Percentiles rank a stretch among this genome's conserved stretches.
Conservation (phyloP, 2,113 vertebrate genomes). For the Periophthalmodon schlosseri region DNA sequence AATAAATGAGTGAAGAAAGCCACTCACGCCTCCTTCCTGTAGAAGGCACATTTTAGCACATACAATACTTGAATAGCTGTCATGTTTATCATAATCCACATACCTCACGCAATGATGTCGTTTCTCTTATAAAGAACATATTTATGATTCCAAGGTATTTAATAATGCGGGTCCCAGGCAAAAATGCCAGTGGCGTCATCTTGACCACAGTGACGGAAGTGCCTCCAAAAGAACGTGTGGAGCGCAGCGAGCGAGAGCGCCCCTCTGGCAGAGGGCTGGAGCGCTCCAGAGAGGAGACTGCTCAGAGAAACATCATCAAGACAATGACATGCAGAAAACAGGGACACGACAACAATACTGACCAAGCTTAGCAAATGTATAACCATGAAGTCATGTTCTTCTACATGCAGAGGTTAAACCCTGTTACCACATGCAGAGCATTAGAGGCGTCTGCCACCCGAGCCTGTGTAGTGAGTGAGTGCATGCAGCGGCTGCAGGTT, state of each 20-base stretch:
- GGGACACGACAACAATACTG: constrained; percentile 41
- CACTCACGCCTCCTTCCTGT: constrained; percentile 96
- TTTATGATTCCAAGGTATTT: constrained; percentile 99
- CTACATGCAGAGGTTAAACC: constrained; percentile 24
- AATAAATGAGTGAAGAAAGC: constrained; percentile 95
- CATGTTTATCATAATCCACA: background rate
- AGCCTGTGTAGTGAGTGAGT: constrained; percentile 4
- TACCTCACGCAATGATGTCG: constrained; percentile 96
- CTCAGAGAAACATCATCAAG: constrained; percentile 19
- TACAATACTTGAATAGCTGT: background rate
- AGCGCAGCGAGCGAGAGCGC: constrained; percentile 82
- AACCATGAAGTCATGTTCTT: constrained; percentile 38
- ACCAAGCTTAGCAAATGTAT: constrained; percentile 32
- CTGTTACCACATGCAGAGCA: constrained; percentile 19
- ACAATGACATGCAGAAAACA: constrained; percentile 14
- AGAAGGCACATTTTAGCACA: constrained; percentile 4
- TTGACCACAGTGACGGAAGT: constrained; percentile 90
- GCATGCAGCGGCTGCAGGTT: constrained; percentile 32
- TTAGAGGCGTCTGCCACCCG: background rate
- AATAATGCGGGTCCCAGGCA: constrained; percentile 91
- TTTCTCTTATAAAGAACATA: constrained; percentile 99
- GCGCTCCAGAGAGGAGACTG: constrained; percentile 90
- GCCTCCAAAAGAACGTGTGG: constrained; percentile 76
- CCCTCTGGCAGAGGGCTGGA: constrained; percentile 87
- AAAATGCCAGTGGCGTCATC: constrained; percentile 97